Evolutionary conservation across 2,797 vertebrate genomes (phyloP).

Genomic region (Cottoperca gobio): DNA sequence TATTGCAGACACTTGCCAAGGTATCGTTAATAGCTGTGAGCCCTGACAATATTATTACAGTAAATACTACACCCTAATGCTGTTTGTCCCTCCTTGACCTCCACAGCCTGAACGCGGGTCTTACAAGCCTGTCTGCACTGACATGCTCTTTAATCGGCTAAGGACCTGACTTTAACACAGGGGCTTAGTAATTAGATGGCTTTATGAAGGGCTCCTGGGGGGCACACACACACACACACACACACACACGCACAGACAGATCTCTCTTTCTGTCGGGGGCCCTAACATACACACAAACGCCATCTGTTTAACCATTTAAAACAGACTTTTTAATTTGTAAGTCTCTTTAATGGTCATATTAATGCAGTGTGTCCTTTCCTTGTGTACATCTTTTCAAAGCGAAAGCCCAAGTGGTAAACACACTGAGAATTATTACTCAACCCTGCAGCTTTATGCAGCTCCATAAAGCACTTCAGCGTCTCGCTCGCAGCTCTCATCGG

Average conservation of each 20-base stretch:
- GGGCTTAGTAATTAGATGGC: conserved; percentile 62
- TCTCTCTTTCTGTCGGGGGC: neutral
- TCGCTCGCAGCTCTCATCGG: no score
- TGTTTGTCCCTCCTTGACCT: conserved; percentile 27
- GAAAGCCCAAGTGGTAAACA: neutral
- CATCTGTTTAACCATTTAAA: neutral
- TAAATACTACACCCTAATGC: conserved; percentile 3
- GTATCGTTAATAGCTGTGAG: conserved; percentile 8
- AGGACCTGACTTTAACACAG: conserved; percentile 49
- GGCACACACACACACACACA: neutral
- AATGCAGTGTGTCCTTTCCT: neutral
- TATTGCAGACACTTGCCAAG: neutral
- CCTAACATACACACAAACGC: neutral
- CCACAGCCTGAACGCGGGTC: conserved; percentile 1
- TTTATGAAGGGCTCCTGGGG: conserved; percentile 43
- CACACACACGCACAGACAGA: neutral
- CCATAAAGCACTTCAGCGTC: no score
- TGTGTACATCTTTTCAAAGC: neutral
- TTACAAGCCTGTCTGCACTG: conserved; percentile 11
- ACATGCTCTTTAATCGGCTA: conserved; percentile 51
- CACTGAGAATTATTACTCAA: neutral
- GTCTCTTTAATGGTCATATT: conserved; percentile 5
- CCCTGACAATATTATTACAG: neutral
- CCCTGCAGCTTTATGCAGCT: no score
- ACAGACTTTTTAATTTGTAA: conserved; percentile 4